Percentiles rank a stretch among this genome's conserved stretches.
Conservation (phyloP, 2,888 invertebrate genomes). For the Dicranocentrus wangi region DNA sequence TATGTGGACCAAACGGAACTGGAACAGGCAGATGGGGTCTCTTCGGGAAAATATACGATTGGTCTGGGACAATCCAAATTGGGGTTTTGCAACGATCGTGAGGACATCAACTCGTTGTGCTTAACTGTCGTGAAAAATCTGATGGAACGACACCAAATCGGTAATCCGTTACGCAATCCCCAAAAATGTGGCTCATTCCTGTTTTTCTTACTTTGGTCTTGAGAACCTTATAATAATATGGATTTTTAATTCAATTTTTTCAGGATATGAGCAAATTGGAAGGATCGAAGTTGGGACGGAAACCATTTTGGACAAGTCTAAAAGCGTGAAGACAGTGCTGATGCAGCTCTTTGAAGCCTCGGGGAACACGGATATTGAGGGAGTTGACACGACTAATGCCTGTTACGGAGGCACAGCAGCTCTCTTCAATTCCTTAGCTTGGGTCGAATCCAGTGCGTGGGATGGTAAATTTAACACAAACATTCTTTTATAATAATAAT, state of each 20-base stretch:
- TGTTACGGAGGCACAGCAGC: slow-evolving; percentile 99
- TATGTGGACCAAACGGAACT: slow-evolving; percentile 95
- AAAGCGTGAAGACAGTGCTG: slow-evolving; percentile 96
- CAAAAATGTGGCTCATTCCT: too few relatives aligned
- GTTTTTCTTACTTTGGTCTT: too few relatives aligned
- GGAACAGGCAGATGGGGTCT: slow-evolving; percentile 81
- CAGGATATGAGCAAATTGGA: slow-evolving; percentile 84
- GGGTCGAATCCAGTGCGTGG: slow-evolving; percentile 99
- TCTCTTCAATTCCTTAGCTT: slow-evolving; percentile 94
- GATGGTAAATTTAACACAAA: slow-evolving; percentile 82
- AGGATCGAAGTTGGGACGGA: slow-evolving; percentile 98
- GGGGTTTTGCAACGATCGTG: slow-evolving; percentile 97
- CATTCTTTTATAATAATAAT: too few relatives aligned
- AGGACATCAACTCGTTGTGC: slow-evolving; percentile 97
- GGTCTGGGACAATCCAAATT: slow-evolving; percentile 96
- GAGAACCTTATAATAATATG: too few relatives aligned
- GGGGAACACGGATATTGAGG: slow-evolving; percentile 93
- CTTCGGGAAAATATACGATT: slow-evolving; percentile 94
- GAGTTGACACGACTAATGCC: slow-evolving; percentile 97
- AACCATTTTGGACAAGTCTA: slow-evolving; percentile 98
- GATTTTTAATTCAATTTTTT: too few relatives aligned
- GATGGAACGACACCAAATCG: slow-evolving; percentile 85
- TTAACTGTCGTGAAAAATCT: slow-evolving; percentile 91
- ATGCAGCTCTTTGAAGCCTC: slow-evolving; percentile 96
- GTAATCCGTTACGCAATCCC: too few relatives aligned